Conservation (phyloP, 2,797 vertebrate genomes). For the Anniella stebbinsi region DNA sequence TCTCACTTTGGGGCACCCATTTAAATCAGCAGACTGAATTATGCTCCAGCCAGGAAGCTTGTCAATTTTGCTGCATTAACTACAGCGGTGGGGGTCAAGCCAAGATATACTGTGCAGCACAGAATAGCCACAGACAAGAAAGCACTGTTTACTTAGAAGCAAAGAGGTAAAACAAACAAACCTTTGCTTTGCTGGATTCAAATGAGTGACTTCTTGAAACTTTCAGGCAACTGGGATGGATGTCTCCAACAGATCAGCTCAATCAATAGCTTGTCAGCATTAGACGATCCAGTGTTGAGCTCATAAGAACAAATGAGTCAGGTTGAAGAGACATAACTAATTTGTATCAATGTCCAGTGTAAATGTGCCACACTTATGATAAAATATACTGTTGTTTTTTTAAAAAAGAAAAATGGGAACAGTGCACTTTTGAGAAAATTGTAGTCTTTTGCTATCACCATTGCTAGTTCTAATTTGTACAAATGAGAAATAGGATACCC, state of each 20-base stretch:
- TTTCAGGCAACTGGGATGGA: not conserved
- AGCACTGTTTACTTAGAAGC: slow-evolving; percentile 28
- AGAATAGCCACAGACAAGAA: not conserved
- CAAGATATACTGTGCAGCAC: not conserved
- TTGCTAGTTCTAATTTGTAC: not conserved
- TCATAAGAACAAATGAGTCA: slow-evolving; percentile 1
- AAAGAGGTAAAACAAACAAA: not conserved
- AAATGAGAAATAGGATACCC: not conserved
- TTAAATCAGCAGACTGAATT: not conserved
- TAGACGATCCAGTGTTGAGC: slow-evolving; percentile 21
- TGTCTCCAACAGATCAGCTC: not conserved
- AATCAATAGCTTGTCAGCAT: slow-evolving; percentile 10
- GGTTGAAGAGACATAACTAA: not conserved
- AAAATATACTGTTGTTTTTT: slow-evolving; percentile 38
- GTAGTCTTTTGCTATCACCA: slow-evolving; percentile 6
- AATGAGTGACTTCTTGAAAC: not conserved
- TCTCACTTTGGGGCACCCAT: not conserved
- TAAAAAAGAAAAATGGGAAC: slow-evolving; percentile 2
- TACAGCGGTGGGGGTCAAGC: not conserved
- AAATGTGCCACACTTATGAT: not conserved
- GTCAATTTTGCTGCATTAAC: not conserved
- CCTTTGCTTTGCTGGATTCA: not conserved
- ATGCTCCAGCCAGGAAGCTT: not conserved
- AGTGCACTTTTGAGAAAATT: slow-evolving; percentile 19
- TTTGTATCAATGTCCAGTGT: not conserved